Percentiles rank a stretch among this genome's conserved stretches.
Evolutionary conservation across 2,888 invertebrate species (phyloP).

Genomic region (Hipparchia sbordonii): DNA sequence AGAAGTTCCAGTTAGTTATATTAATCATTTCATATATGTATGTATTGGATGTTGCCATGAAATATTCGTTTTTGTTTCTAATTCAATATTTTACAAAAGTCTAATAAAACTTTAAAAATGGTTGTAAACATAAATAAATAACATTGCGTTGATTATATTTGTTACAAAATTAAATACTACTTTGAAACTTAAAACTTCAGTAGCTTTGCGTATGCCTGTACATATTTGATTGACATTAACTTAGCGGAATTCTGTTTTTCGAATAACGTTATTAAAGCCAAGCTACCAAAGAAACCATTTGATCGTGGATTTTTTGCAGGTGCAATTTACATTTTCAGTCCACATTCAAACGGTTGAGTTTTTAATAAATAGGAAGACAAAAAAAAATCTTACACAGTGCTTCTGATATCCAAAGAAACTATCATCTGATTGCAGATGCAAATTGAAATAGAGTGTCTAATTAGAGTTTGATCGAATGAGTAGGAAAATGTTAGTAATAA

Average conservation of each 20-base stretch:
- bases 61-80: constrained; percentile 26
- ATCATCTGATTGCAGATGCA: constrained; percentile 71
- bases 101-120: constrained; percentile 26
- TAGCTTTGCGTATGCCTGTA: constrained; percentile 28
- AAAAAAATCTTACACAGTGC: constrained; percentile 65
- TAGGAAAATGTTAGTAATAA: constrained; percentile 41
- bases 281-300: constrained; percentile 59
- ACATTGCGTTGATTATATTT: constrained; percentile 16
- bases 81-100: constrained; percentile 20
- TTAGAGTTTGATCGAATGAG: constrained; percentile 56
- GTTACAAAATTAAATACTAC: constrained; percentile 32
- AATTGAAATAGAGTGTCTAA: constrained; percentile 65
- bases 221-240: background rate
- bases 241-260: background rate
- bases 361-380: constrained; percentile 47
- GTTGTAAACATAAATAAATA: constrained; percentile 21
- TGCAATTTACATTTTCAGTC: constrained; percentile 39
- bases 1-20: background rate
- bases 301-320: constrained; percentile 47
- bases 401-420: constrained; percentile 71
- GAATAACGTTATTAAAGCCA: constrained; percentile 34
- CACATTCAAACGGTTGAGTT: constrained; percentile 52
- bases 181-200: constrained; percentile 23
- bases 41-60: constrained; percentile 22
- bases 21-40: background rate